Conservation (phyloP, 1,140 invertebrate species). For the Brachionus manjavacas region DNA sequence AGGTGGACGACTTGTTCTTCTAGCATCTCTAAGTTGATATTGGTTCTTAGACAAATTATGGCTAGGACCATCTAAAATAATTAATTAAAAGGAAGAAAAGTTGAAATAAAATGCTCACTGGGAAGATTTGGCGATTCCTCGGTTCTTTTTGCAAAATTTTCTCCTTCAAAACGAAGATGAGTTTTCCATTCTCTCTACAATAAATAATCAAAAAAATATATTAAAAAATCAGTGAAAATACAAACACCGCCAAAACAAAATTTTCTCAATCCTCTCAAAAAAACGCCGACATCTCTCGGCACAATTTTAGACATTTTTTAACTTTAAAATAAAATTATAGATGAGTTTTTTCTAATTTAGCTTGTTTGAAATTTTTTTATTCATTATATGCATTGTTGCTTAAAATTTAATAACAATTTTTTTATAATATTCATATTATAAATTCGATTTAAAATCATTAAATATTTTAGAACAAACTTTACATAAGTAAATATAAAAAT, state of each 20-base stretch:
- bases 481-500: too few relatives aligned
- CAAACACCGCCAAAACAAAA: conserved; percentile 26
- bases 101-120: not conserved
- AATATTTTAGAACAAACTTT: too few relatives aligned
- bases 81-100: not conserved
- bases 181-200: conserved; percentile 27
- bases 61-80: not conserved
- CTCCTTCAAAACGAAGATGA: conserved; percentile 33
- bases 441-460: too few relatives aligned
- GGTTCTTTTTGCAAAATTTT: not conserved
- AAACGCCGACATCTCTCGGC: conserved; percentile 17
- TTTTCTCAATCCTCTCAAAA: conserved; percentile 11
- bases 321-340: too few relatives aligned
- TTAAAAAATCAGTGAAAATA: not conserved
- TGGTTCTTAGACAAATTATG: conserved; percentile 10
- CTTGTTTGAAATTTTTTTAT: too few relatives aligned
- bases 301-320: not conserved
- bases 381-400: too few relatives aligned
- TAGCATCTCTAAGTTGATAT: not conserved
- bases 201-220: not conserved
- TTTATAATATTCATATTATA: too few relatives aligned
- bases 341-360: too few relatives aligned
- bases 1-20: conserved; percentile 13
- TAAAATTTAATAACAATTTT: too few relatives aligned
- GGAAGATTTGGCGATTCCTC: not conserved